A percentile compares a stretch with the other conserved stretches of the same genome.
Evolutionary conservation across 1,140 invertebrate species (phyloP).

Genomic region (Bemisia tabaci): DNA sequence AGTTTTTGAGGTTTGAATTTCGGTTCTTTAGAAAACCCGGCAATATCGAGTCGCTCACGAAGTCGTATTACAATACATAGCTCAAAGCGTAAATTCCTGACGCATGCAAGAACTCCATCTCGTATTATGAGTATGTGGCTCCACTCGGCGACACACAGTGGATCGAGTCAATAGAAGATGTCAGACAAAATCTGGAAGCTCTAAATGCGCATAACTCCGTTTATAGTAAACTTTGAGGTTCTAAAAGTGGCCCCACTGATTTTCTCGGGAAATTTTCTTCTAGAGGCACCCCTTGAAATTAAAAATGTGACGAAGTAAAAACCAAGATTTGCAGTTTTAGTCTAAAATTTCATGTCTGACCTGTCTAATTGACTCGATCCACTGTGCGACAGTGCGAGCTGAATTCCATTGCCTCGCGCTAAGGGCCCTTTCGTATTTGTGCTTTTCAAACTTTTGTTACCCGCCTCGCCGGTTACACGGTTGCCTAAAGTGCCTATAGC

Average conservation of each 20-base stretch:
- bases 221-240: not conserved
- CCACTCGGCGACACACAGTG: not conserved
- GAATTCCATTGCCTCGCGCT: no score
- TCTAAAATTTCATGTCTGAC: not conserved
- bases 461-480: no score
- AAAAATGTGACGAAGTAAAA: not conserved
- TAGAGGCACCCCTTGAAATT: not conserved
- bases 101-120: no score
- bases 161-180: not conserved
- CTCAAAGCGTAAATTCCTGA: no score
- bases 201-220: not conserved
- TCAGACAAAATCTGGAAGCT: not conserved
- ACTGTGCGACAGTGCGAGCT: not conserved
- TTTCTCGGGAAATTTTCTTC: not conserved
- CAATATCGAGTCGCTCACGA: no score
- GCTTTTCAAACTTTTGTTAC: no score
- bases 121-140: no score
- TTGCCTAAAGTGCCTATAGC: no score
- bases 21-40: no score
- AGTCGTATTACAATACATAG: no score
- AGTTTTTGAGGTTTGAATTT: no score
- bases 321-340: not conserved
- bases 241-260: not conserved
- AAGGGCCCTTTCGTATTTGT: no score
- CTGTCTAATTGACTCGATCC: not conserved